A percentile compares a stretch with the other conserved stretches of the same genome.
phyloP scores from a whole-genome alignment of 2,888 invertebrate species.

The Drosophila sordidula region DNA sequence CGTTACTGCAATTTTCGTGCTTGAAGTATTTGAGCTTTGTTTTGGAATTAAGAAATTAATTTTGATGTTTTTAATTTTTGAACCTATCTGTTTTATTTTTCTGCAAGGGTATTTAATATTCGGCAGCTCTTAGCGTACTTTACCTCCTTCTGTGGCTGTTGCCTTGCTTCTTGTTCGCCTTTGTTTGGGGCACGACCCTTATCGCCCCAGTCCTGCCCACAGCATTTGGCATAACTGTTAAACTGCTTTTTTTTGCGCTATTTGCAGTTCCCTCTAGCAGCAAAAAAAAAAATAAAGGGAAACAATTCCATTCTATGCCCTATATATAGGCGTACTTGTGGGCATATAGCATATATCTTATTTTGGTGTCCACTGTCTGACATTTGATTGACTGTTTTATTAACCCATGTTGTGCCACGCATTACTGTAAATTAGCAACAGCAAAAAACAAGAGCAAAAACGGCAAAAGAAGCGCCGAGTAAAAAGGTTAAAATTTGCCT shows the following conservation, averaged over 20 bases:
- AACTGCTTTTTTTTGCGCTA: constrained; percentile 10
- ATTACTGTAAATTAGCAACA: constrained; percentile 29
- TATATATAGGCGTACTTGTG: background rate
- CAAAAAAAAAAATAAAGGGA: no score
- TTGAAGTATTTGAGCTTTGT: no score
- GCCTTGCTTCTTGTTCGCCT: constrained; percentile 17
- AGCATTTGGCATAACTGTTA: constrained; percentile 8
- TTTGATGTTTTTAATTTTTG: background rate
- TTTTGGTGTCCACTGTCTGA: constrained; percentile 23
- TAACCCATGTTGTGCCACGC: constrained; percentile 48
- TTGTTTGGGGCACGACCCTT: constrained; percentile 34
- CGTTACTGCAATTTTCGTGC: no score
- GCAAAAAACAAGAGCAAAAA: background rate
- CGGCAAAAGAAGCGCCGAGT: background rate
- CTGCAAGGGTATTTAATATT: background rate
- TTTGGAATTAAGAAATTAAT: no score
- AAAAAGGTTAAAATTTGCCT: constrained; percentile 21
- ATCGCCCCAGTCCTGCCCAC: constrained; percentile 1
- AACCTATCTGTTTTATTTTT: background rate
- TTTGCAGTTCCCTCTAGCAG: no score
- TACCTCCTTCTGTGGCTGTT: constrained; percentile 6
- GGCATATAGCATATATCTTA: background rate
- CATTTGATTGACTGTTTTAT: constrained; percentile 49
- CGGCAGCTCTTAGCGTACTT: background rate
- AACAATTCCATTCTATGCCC: background rate